Evolutionary conservation across 2,113 vertebrate species (phyloP).

Genomic region (Edolisoma coerulescens): DNA sequence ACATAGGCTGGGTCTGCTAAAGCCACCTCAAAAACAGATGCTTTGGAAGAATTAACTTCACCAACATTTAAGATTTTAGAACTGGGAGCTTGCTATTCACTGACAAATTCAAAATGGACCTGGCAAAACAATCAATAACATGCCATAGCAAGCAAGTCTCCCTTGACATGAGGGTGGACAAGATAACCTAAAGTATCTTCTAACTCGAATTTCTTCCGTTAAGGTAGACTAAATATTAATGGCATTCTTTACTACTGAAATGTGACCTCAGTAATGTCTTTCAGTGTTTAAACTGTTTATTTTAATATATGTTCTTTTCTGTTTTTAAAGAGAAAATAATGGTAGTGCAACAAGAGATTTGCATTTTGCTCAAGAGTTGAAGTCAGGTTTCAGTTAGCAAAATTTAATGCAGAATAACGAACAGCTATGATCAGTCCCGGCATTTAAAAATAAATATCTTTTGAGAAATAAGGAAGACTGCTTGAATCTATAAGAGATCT

Average conservation of each 20-base stretch:
- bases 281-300: constrained; percentile 10
- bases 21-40: neutral
- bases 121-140: neutral
- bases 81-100: neutral
- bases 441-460: neutral
- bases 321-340: neutral
- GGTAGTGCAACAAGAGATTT: neutral
- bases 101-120: neutral
- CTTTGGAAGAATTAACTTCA: neutral
- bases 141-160: neutral
- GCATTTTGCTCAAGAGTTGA: neutral
- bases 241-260: constrained; percentile 55
- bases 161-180: constrained; percentile 14
- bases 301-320: neutral
- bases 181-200: constrained; percentile 50
- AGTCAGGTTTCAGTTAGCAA: neutral
- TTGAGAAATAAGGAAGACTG: neutral
- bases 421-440: neutral
- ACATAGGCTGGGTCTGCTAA: neutral
- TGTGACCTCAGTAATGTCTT: constrained; percentile 42
- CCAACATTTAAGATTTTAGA: neutral
- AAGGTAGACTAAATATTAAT: constrained; percentile 65
- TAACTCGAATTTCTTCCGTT: constrained; percentile 59
- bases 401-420: constrained; percentile 13
- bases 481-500: neutral